phyloP scores from a whole-genome alignment of 2,113 vertebrate genomes.

The Morone saxatilis region DNA sequence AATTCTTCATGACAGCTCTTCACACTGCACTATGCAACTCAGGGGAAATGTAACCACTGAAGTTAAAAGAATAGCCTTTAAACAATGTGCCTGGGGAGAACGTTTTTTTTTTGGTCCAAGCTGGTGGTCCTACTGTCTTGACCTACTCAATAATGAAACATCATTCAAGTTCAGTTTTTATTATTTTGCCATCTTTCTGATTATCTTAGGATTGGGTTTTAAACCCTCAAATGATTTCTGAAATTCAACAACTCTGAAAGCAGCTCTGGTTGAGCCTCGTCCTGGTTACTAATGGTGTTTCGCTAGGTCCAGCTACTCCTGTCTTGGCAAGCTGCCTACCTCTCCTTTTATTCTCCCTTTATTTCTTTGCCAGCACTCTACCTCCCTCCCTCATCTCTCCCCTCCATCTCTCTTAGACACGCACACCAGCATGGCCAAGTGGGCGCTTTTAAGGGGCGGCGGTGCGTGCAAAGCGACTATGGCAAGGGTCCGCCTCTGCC shows the following conservation, averaged over 20 bases:
- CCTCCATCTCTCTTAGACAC: conserved; percentile 62
- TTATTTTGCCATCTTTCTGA: conserved; percentile 7
- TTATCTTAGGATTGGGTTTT: neutral
- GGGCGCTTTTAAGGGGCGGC: conserved; percentile 62
- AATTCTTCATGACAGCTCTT: conserved; percentile 36
- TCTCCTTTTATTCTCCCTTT: conserved; percentile 60
- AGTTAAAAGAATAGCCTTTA: too few relatives aligned
- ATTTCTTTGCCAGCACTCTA: conserved; percentile 66
- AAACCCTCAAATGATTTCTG: neutral
- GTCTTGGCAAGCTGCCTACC: conserved; percentile 64
- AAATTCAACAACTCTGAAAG: conserved; percentile 5
- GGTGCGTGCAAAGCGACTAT: conserved; percentile 77
- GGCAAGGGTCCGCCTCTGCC: conserved; percentile 69
- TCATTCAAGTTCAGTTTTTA: neutral
- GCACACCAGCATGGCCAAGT: conserved; percentile 66
- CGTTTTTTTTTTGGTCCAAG: neutral
- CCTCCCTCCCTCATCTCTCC: conserved; percentile 57
- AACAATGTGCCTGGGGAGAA: too few relatives aligned
- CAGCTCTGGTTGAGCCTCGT: conserved; percentile 16
- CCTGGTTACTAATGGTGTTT: conserved; percentile 51
- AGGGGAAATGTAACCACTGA: conserved; percentile 2
- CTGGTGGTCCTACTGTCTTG: neutral
- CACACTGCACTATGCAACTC: conserved; percentile 26
- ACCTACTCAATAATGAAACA: neutral
- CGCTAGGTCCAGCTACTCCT: conserved; percentile 56